A percentile compares a stretch with the other conserved stretches of the same genome.
Conservation (phyloP, 2,888 invertebrate genomes). For the Falcaria lacertinaria region DNA sequence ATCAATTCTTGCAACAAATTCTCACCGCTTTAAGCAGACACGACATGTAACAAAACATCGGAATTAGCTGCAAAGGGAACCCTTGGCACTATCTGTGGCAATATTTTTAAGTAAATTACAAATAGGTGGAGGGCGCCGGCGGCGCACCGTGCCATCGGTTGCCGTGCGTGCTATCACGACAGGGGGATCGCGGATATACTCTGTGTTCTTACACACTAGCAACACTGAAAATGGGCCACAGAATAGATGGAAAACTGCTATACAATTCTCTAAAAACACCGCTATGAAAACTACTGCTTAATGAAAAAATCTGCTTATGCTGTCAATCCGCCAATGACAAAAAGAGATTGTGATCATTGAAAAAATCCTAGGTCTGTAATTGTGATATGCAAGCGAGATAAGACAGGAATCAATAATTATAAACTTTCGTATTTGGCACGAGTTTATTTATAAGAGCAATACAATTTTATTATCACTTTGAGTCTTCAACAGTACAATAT, state of each 20-base stretch:
- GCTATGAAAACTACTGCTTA: too few relatives aligned
- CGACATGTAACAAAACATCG: conserved; percentile 45
- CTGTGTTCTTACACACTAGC: conserved; percentile 42
- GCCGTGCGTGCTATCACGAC: conserved; percentile 72
- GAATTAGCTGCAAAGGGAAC: conserved; percentile 57
- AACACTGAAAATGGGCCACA: conserved; percentile 23
- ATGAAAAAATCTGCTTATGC: too few relatives aligned
- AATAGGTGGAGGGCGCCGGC: conserved; percentile 61
- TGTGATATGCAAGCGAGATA: too few relatives aligned
- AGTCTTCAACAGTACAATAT: too few relatives aligned
- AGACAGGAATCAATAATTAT: too few relatives aligned
- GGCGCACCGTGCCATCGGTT: conserved; percentile 55
- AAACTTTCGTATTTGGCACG: too few relatives aligned
- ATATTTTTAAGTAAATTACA: conserved; percentile 79
- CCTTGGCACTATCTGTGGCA: conserved; percentile 60
- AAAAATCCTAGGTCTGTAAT: too few relatives aligned
- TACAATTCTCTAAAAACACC: too few relatives aligned
- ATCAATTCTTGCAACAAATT: conserved; percentile 35
- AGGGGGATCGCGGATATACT: conserved; percentile 65
- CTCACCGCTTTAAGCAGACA: conserved; percentile 37
- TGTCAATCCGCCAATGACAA: too few relatives aligned
- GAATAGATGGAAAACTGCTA: conserved; percentile 13
- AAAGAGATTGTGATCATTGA: too few relatives aligned
- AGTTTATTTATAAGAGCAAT: too few relatives aligned
- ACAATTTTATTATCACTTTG: too few relatives aligned